Base-by-base conservation (phyloP, 1,140 invertebrate species). In the Papilio polyxenes region DNA sequence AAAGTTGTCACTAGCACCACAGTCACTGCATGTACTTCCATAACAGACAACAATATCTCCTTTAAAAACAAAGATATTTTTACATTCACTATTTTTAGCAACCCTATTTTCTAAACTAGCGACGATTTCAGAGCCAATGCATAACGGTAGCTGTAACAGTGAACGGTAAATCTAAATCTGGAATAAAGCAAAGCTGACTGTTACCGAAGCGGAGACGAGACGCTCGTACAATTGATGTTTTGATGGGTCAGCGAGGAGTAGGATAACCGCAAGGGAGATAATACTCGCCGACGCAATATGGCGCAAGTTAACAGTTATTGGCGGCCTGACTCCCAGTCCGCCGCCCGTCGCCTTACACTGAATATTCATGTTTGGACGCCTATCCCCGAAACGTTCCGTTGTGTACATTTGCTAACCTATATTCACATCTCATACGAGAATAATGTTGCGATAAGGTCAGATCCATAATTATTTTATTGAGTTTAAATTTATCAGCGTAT, bases 271-370 rank as follows among this genome's bases (percentile, higher is more conserved):
- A 85, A 85, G 85, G 83, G 80, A 83, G 86, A 88, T 87, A 88
- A 87, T 86, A 86, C 83, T 81, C 82, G 82, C 80, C 85, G 59
- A 83, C 85, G 87, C 87, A 89, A 91, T 91, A 87, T 89, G 90
- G 89, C 79, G 86, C 88, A 86, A 92, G 91, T 92, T 93, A 92
- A 92, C 92, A 92, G 91, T 92, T 92, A 93, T 92, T 92, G 89
- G 90, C 87, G 87, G 89, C 89, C 86, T n/a, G 84, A 82, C 56
- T 59, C 56, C n/a, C 56, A 17, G 56, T 17, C n/a, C 17, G 7
- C 56, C 17, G 80, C 85, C 83, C 40, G 86, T 84, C 85, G 83
- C 85, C 87, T 88, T 88, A 83, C 88, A 86, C 89, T 92, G 92
- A 92, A 92, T 92, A 93, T 93, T 92, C 92, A 93, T 93, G 90